Percentiles rank a stretch among this genome's conserved stretches.
phyloP scores from a whole-genome alignment of 2,797 vertebrate genomes.

The Poeciliopsis presidionis region DNA sequence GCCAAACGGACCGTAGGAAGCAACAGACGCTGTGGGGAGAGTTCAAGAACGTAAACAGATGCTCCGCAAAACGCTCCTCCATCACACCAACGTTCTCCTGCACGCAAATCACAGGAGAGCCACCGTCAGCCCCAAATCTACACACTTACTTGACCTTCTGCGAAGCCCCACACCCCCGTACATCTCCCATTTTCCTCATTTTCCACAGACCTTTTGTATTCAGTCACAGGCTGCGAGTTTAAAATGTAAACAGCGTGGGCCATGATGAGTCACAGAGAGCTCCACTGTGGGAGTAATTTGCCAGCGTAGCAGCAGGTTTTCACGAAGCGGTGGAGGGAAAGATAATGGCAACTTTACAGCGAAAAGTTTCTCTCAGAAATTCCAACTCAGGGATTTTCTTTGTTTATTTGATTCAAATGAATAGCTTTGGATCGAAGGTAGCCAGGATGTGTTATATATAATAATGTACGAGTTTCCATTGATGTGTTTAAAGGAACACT shows the following conservation, averaged over 20 bases:
- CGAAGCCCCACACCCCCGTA: conserved; percentile 20
- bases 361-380: conserved; percentile 3
- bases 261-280: conserved; percentile 54
- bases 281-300: conserved; percentile 32
- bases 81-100: neutral
- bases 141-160: conserved; percentile 10
- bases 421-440: conserved; percentile 5
- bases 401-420: conserved; percentile 4
- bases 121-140: neutral
- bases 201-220: conserved; percentile 60
- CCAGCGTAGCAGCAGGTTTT: conserved; percentile 34
- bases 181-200: conserved; percentile 44
- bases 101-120: conserved; percentile 8
- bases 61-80: neutral
- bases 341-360: conserved; percentile 1
- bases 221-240: conserved; percentile 40
- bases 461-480: conserved; percentile 21
- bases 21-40: conserved; percentile 6
- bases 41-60: conserved; percentile 16
- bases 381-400: neutral
- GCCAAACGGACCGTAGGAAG: conserved; percentile 16
- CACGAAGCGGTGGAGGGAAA: neutral
- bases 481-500: conserved; percentile 15
- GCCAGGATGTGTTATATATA: neutral
- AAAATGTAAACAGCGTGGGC: conserved; percentile 53